Conservation (phyloP, 1,140 invertebrate species). For the Wasmannia auropunctata region DNA sequence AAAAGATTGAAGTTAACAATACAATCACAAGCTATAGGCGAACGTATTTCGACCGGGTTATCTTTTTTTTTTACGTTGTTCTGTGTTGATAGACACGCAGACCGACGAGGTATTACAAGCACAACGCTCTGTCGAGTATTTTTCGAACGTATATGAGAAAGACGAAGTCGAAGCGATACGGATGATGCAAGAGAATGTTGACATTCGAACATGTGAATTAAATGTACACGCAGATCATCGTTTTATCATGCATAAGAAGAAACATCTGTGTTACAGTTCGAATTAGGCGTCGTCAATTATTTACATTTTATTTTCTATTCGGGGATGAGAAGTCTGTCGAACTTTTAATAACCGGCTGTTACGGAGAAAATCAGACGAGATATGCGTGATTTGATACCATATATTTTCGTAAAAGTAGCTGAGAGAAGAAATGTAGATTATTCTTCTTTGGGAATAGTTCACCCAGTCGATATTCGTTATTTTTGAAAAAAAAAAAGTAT, state of each 20-base stretch:
- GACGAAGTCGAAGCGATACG: slow-evolving; percentile 16
- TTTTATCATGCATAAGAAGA: slow-evolving; percentile 57
- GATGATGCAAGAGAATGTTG: slow-evolving; percentile 27
- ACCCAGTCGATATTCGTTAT: slow-evolving; percentile 6
- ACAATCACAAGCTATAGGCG: slow-evolving; percentile 33
- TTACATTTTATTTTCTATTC: slow-evolving; percentile 51
- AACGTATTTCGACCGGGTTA: slow-evolving; percentile 57
- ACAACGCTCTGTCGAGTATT: slow-evolving; percentile 53
- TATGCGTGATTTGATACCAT: slow-evolving; percentile 15
- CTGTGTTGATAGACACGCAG: slow-evolving; percentile 51
- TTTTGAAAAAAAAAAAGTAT: not conserved
- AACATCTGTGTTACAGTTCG: slow-evolving; percentile 61
- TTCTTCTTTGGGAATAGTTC: slow-evolving; percentile 24
- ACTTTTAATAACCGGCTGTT: slow-evolving; percentile 5
- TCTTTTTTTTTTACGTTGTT: slow-evolving; percentile 21
- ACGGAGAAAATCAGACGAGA: not conserved
- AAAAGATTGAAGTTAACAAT: slow-evolving; percentile 29
- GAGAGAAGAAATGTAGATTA: slow-evolving; percentile 17
- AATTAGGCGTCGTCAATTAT: slow-evolving; percentile 67
- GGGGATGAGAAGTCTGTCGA: slow-evolving; percentile 35
- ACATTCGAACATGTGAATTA: slow-evolving; percentile 34
- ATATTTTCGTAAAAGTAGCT: slow-evolving; percentile 40
- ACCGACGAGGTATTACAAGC: slow-evolving; percentile 55
- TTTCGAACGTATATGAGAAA: slow-evolving; percentile 25
- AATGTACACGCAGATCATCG: slow-evolving; percentile 26